A percentile compares a stretch with the other conserved stretches of the same genome.
Evolutionary conservation across 2,888 invertebrate genomes (phyloP).

Genomic region (Terebella lapidaria): DNA sequence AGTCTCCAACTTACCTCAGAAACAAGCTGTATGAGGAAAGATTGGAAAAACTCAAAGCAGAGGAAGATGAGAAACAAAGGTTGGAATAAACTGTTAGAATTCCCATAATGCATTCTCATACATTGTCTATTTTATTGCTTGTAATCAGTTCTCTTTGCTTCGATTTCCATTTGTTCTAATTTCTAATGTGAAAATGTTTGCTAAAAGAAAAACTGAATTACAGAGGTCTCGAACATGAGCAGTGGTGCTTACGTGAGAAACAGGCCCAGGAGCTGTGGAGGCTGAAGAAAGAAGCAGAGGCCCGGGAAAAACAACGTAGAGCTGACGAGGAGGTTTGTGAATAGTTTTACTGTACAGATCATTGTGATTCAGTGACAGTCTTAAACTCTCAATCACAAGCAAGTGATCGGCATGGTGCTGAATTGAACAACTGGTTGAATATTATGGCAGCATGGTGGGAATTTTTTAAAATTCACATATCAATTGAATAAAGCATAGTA

Average conservation of each 20-base stretch:
- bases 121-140: neutral
- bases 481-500: no score
- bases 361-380: neutral
- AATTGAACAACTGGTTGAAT: no score
- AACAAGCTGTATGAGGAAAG: neutral
- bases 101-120: no score
- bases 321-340: slow-evolving; percentile 38
- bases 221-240: neutral
- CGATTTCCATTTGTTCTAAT: neutral
- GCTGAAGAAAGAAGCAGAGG: slow-evolving; percentile 35
- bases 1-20: neutral
- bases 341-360: neutral
- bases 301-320: slow-evolving; percentile 32
- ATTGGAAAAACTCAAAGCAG: neutral
- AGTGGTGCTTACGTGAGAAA: slow-evolving; percentile 3
- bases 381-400: neutral
- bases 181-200: no score
- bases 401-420: no score
- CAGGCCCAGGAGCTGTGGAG: slow-evolving; percentile 33
- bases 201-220: no score
- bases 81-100: no score
- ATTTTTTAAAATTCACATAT: no score
- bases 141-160: neutral
- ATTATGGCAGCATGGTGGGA: no score
- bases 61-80: neutral